Evolutionary conservation across 2,888 invertebrate species (phyloP).

Genomic region (Carcina quercana): DNA sequence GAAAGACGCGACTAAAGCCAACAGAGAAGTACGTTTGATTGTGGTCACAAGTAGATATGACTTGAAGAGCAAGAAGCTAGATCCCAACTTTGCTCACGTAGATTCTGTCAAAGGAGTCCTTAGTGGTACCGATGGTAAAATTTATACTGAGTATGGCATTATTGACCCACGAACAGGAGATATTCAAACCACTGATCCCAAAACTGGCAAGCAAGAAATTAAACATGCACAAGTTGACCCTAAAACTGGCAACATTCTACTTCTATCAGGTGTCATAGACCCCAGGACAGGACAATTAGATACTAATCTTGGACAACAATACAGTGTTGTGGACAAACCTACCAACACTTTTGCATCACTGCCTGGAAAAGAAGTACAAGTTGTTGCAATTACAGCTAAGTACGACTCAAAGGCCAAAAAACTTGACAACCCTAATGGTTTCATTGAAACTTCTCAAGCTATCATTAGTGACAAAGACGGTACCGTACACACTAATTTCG

Average conservation of each 20-base stretch:
- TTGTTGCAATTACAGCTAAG: constrained; percentile 75
- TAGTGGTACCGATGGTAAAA: constrained; percentile 77
- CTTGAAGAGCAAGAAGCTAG: constrained; percentile 64
- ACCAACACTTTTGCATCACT: constrained; percentile 55
- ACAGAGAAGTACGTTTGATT: constrained; percentile 73
- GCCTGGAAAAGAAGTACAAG: constrained; percentile 67
- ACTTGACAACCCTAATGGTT: constrained; percentile 73
- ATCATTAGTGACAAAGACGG: constrained; percentile 81
- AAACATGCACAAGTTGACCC: constrained; percentile 61
- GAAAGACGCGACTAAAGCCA: constrained; percentile 79
- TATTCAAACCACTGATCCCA: constrained; percentile 54
- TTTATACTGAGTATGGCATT: constrained; percentile 75
- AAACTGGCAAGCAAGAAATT: constrained; percentile 57
- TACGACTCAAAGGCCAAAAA: constrained; percentile 76
- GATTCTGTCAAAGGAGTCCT: constrained; percentile 63
- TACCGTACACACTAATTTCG: constrained; percentile 79
- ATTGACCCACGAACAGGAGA: constrained; percentile 77
- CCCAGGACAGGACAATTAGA: constrained; percentile 75
- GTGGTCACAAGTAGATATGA: constrained; percentile 77
- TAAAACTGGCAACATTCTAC: constrained; percentile 69
- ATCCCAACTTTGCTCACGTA: constrained; percentile 69
- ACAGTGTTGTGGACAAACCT: constrained; percentile 76
- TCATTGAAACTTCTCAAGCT: constrained; percentile 63
- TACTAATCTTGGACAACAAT: constrained; percentile 72
- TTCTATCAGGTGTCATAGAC: constrained; percentile 71